These are phyloP conservation scores for Meandrina meandrites DNA, from an alignment of 92 coral and sea anemone species.

Conservation along the genomic window DNA sequence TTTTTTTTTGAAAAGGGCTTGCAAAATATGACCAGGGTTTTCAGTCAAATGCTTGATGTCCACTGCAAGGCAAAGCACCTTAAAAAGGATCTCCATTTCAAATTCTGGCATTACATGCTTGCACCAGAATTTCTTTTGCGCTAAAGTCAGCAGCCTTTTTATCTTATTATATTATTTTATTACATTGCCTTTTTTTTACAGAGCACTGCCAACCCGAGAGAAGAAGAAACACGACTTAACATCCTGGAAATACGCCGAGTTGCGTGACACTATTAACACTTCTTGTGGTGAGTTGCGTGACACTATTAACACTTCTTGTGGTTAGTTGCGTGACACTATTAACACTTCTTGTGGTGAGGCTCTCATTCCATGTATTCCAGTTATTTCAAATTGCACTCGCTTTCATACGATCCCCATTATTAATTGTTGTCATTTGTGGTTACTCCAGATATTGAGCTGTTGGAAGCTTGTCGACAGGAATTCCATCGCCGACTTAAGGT, in stretches of 20 bases:
- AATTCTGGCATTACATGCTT: too few relatives aligned
- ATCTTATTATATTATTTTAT: too few relatives aligned
- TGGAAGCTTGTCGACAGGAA: conserved; percentile 91
- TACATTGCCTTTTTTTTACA: conserved; percentile 27
- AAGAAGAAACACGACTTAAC: conserved; percentile 80
- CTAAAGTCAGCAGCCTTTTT: neutral
- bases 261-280: conserved; percentile 95
- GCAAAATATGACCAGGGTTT: too few relatives aligned
- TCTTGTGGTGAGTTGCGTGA: conserved; percentile 97
- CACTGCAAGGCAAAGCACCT: too few relatives aligned
- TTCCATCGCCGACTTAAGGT: conserved; percentile 97
- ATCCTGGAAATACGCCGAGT: conserved; percentile 95
- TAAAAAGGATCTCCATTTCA: too few relatives aligned
- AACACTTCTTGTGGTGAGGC: conserved; percentile 97
- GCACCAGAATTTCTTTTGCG: neutral
- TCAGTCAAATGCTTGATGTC: too few relatives aligned
- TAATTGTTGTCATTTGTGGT: neutral
- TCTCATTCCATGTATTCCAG: too few relatives aligned
- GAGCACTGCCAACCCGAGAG: conserved; percentile 55
- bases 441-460: conserved; percentile 81
- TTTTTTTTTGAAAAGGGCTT: too few relatives aligned
- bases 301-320: conserved; percentile 98
- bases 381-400: too few relatives aligned
- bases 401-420: too few relatives aligned
- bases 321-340: conserved; percentile 93